phyloP scores from a whole-genome alignment of 2,113 vertebrate genomes.

The Jacana jacana region DNA sequence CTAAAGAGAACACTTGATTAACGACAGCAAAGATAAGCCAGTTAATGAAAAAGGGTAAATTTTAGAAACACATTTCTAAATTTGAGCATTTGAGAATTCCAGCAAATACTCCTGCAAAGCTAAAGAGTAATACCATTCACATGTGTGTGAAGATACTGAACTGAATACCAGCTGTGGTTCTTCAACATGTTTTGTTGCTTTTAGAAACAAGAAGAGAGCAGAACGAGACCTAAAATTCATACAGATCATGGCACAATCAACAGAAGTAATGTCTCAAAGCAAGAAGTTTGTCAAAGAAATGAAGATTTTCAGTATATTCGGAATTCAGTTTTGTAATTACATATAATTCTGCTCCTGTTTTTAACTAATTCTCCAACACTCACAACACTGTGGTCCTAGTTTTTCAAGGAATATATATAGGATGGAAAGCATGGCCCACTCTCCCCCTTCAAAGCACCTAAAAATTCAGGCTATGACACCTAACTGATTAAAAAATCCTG shows the following conservation, averaged over 20 bases:
- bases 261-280: not conserved
- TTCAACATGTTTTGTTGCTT: not conserved
- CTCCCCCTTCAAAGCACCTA: not conserved
- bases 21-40: not conserved
- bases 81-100: not conserved
- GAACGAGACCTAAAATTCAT: not conserved
- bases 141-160: not conserved
- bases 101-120: not conserved
- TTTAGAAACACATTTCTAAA: not conserved
- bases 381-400: not conserved
- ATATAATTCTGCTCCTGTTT: not conserved
- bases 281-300: not conserved
- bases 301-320: not conserved
- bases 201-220: not conserved
- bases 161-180: not conserved
- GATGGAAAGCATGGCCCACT: not conserved
- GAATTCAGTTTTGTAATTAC: not conserved
- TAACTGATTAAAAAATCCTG: not conserved
- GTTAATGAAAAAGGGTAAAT: not conserved
- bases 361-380: not conserved
- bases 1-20: not conserved
- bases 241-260: fast-evolving
- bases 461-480: not conserved
- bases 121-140: not conserved
- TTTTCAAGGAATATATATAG: not conserved